Evolutionary conservation across 2,113 vertebrate species (phyloP).

Genomic region (Orientallactaga bullata): DNA sequence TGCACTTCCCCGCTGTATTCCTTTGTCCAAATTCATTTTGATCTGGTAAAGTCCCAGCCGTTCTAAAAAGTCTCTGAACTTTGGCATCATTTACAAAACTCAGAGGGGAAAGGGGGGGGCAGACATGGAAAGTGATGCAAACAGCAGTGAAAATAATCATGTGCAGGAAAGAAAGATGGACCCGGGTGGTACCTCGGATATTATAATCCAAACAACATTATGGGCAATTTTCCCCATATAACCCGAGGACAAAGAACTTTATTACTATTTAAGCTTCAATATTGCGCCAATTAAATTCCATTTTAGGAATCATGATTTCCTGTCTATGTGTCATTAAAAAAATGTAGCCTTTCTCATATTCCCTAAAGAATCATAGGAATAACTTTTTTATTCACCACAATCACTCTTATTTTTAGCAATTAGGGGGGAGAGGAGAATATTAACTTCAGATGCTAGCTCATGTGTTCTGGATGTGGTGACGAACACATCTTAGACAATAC

Average conservation of each 20-base stretch:
- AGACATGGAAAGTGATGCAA: constrained; percentile 49
- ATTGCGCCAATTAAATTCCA: constrained; percentile 83
- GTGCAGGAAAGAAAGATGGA: constrained; percentile 54
- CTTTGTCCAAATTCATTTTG: constrained; percentile 69
- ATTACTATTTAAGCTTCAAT: constrained; percentile 84
- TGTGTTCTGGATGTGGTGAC: constrained; percentile 70
- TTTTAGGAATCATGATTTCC: constrained; percentile 76
- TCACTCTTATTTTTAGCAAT: constrained; percentile 77
- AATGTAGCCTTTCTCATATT: constrained; percentile 68
- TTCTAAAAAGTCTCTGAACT: constrained; percentile 47
- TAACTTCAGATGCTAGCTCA: constrained; percentile 72
- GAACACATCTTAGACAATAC: constrained; percentile 62
- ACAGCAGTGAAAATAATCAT: neutral
- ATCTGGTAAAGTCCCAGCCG: constrained; percentile 1
- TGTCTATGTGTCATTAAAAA: constrained; percentile 81
- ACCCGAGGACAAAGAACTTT: constrained; percentile 83
- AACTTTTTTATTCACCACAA: constrained; percentile 75
- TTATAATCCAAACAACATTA: constrained; percentile 73
- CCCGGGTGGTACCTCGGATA: constrained; percentile 26
- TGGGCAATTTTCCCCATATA: constrained; percentile 80
- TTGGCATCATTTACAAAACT: constrained; percentile 36
- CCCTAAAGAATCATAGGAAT: constrained; percentile 70
- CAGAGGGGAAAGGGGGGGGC: constrained; percentile 32
- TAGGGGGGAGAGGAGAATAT: constrained; percentile 76
- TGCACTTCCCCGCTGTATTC: neutral